Base-by-base conservation (phyloP, 35 echinoderm and acorn worm species). In the Eucidaris tribuloides region DNA sequence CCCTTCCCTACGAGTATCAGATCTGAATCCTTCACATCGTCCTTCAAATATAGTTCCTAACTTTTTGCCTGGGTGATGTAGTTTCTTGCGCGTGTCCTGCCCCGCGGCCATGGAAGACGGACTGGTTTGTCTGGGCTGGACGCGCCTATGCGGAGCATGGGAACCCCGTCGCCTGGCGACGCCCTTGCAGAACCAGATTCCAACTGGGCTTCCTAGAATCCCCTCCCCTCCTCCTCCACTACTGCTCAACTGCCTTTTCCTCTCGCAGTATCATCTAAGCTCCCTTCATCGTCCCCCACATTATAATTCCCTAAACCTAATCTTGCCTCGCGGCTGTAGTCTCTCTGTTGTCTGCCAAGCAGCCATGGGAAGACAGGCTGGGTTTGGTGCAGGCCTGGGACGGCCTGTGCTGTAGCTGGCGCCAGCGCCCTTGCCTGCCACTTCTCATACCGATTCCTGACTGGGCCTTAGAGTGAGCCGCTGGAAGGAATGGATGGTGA, bases 221-320 rank as follows among this genome's bases (percentile, higher is more conserved):
- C n/a, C n/a, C n/a, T n/a, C n/a, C n/a, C n/a, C n/a, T n/a, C n/a
- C n/a, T n/a, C n/a, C n/a, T n/a, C n/a, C n/a, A n/a, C n/a, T n/a
- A n/a, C n/a, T n/a, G n/a, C n/a, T n/a, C n/a, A n/a, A n/a, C n/a
- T n/a, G n/a, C n/a, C n/a, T n/a, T n/a, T n/a, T n/a, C n/a, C n/a
- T n/a, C n/a, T n/a, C n/a, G n/a, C n/a, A 30, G 38, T 77, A 70
- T 86, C 70, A 86, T 49, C 66, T 86, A 15, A 23, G 22, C n/a
- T n/a, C 18, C 45, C 40, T 13, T 87, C 38, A 62, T 58, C 20
- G 41, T 74, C 71, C 37, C 46, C 61, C 6, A 41, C 4, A 20
- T 66, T 68, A 38, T 77, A 87, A 33, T 87, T 87, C 49, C 84
- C 62, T 13, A 87, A 29, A n/a, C n/a, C n/a, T n/a, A 22, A 29